These are phyloP conservation scores for Drosophila atripex DNA, from an alignment of 2,888 invertebrate genomes.

Conservation along the genomic window DNA sequence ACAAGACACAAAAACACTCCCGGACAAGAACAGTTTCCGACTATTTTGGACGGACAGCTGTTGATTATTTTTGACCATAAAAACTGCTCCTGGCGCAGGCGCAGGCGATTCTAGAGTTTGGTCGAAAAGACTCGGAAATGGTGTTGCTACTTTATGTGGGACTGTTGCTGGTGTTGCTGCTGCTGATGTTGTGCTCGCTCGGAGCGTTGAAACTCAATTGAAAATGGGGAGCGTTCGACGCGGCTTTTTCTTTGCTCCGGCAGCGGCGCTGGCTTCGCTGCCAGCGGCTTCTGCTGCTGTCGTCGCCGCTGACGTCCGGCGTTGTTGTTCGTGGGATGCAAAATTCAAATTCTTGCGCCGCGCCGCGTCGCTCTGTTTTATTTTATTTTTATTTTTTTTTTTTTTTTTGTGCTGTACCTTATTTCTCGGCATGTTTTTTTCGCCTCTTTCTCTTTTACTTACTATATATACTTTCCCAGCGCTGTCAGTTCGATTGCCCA, in stretches of 20 bases:
- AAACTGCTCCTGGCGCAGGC: slow-evolving; percentile 58
- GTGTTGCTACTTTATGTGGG: slow-evolving; percentile 8
- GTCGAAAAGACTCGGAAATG: slow-evolving; percentile 12
- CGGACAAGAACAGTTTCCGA: slow-evolving; percentile 11
- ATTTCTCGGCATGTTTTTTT: slow-evolving; percentile 12
- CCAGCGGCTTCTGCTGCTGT: slow-evolving; percentile 1
- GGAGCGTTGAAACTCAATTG: slow-evolving; percentile 81
- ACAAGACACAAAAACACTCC: slow-evolving; percentile 7
- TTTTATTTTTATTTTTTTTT: slow-evolving; percentile 66
- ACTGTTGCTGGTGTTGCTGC: slow-evolving; percentile 10
- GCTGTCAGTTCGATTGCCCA: slow-evolving; percentile 33
- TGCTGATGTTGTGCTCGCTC: slow-evolving; percentile 53
- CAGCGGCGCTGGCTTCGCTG: slow-evolving; percentile 47
- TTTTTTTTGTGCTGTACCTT: slow-evolving; percentile 58
- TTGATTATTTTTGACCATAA: slow-evolving; percentile 48
- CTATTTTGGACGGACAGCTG: slow-evolving; percentile 60
- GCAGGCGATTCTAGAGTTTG: slow-evolving; percentile 52
- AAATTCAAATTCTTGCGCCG: slow-evolving; percentile 59
- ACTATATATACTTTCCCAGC: slow-evolving; percentile 28
- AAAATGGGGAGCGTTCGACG: slow-evolving; percentile 72
- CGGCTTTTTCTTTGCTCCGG: slow-evolving; percentile 80
- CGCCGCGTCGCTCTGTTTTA: slow-evolving; percentile 22
- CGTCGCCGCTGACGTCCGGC: slow-evolving; percentile 6
- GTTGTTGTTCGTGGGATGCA: slow-evolving; percentile 68
- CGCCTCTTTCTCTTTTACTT: slow-evolving; percentile 19